Base-by-base conservation (phyloP, 2,797 vertebrate species). In the Sitta carolinensis region DNA sequence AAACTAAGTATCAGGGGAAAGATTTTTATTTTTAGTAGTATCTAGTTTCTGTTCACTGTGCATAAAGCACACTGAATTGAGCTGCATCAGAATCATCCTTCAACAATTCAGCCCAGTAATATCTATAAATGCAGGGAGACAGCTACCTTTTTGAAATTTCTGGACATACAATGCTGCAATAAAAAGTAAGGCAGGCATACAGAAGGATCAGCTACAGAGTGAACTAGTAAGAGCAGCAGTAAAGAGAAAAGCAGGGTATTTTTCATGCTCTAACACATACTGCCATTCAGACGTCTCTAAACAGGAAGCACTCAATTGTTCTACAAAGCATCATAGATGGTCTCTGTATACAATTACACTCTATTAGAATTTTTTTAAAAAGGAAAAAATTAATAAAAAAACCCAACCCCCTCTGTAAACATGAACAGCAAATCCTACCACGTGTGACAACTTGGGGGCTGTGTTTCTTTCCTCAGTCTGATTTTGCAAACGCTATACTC, bases 391-490 rank as follows among this genome's bases (percentile, higher is more conserved):
- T 5, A 9, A 22, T 42, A 26, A 23, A 25, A 26, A 4, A 26
- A 45, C 19, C 19, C 62, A 42, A 48, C 14, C 10, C 47, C 59
- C 36, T 52, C 23, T 64, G n/a, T 62, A 83, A 84, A 84, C 14
- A 62, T n/a, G 32, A 81, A 84, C 47, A 95, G 51, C 47, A 88
- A 88, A 82, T 89, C 94, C 78, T 92, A 92, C 81, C 43, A 4
- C 19, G 19, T 59, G 43, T 66, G 74, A 38, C 70, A 59, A 17
- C 62, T 18, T 89, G 48, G 61, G 92, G 52, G 48, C 86, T 84
- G 79, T 73, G 75, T 73, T 82, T 87, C 91, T 93, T 54, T 59
- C 81, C 75, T 92, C 87, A 57, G 63, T 7, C 52, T 61, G 89
- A 63, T 70, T 91, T 93, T 90, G 78, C 77, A 90, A 78, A 92